phyloP scores from a whole-genome alignment of 2,888 invertebrate species.

The Pherbina coryleti region DNA sequence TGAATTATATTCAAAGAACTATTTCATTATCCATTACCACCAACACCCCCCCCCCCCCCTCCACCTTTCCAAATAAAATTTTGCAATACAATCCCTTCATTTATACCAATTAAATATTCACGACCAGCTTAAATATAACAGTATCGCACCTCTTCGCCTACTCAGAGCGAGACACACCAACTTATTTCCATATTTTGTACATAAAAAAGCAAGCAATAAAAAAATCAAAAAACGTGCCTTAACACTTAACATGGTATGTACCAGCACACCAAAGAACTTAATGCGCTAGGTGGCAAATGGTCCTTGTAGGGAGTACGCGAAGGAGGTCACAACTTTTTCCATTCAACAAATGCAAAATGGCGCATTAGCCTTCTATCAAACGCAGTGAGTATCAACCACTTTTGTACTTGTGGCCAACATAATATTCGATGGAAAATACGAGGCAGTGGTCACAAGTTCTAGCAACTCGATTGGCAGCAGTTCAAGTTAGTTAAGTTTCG shows the following conservation, averaged over 20 bases:
- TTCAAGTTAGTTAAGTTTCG: conserved; percentile 43
- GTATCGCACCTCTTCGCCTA: background rate
- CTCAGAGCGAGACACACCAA: background rate
- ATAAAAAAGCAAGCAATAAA: background rate
- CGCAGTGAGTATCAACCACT: background rate
- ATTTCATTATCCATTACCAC: background rate
- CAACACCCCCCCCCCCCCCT: background rate
- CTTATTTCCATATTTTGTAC: conserved; percentile 8
- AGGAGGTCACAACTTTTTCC: background rate
- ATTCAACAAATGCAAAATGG: conserved; percentile 40
- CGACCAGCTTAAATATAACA: background rate
- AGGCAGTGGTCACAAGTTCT: background rate
- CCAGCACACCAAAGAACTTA: background rate
- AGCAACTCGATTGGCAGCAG: conserved; percentile 15
- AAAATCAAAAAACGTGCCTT: background rate
- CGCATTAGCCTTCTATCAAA: conserved; percentile 30
- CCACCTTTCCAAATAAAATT: background rate
- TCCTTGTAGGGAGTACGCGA: background rate
- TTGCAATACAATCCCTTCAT: background rate
- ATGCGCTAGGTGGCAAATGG: background rate
- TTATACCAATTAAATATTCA: conserved; percentile 13
- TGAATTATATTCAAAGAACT: background rate
- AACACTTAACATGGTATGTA: background rate
- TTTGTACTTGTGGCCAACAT: conserved; percentile 1
- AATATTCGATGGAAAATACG: background rate